Evolutionary conservation across 1,140 invertebrate species (phyloP), one percentile per base, ranked within the genome.

Genomic region (Camponotus floridanus): DNA sequence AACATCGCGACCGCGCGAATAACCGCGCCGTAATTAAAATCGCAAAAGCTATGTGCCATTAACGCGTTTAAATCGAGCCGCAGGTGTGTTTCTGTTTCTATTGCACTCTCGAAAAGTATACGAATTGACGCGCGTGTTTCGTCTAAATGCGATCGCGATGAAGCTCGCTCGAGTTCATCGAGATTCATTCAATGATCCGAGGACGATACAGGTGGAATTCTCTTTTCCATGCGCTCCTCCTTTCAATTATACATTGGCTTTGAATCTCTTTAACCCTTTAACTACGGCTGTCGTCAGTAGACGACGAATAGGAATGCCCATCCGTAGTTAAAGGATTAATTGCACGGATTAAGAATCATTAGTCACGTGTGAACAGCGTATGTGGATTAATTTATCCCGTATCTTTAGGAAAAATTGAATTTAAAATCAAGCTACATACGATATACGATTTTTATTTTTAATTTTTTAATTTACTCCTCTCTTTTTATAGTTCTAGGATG

Each of bases 11-110:
- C 36, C 79, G 59, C 57, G 61, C 65, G 45, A 86, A 55, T 45
- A 87, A 55, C 36, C 76, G 61, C 59, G 62, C 18, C 55, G 61
- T 59, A 84, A 86, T 86, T 86, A 86, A 86, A 86, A 84, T 74
- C 79, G 70, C 51, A 42, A 68, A 51, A 51, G 9, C 57, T 48
- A n/a, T 48, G 26, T 18, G 36, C 78, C 55, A 71, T 83, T 86
- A 74, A 39, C 48, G 79, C 13, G 18, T 87, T 88, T 84, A 83
- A 87, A 84, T 76, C 42, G 33, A 31, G 36, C 33, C 68, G 70
- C 42, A 61, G 55, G 15, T 84, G 31, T 11, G 26, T 18, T 48
- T 59, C 68, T n/a, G 68, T 48, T 11, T 8, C 13, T 21, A 13
- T 51, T 51, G 13, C 13, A 51, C 42, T 21, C 1, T 11, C 1